A percentile compares a stretch with the other conserved stretches of the same genome.
Evolutionary conservation across 1,140 invertebrate genomes (phyloP).

Genomic region (Drosophila melanica): DNA sequence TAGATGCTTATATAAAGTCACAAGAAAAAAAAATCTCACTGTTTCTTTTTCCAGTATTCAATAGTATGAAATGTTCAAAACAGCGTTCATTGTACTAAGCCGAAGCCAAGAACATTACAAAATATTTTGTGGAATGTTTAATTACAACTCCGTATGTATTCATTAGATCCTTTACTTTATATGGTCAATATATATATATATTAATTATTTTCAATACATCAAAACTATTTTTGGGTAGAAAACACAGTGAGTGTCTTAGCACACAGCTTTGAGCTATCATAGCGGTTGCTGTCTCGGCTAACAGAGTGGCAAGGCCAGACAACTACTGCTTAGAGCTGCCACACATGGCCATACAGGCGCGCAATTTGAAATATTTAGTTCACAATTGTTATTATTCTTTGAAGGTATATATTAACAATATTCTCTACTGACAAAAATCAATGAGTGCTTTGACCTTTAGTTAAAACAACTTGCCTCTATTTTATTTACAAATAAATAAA

Average conservation of each 20-base stretch:
- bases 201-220: not conserved
- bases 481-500: too few species aligned
- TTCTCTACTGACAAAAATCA: not conserved
- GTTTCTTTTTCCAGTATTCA: too few species aligned
- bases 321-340: not conserved
- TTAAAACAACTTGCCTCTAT: too few species aligned
- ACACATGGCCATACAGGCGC: not conserved
- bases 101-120: too few species aligned
- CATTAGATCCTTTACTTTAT: not conserved
- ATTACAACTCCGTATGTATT: not conserved
- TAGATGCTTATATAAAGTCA: too few species aligned
- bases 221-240: not conserved
- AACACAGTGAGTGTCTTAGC: not conserved
- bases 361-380: not conserved
- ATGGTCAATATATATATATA: not conserved
- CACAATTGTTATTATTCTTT: too few species aligned
- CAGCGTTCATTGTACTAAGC: too few species aligned
- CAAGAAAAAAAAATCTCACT: too few species aligned
- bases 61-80: too few species aligned
- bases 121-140: too few species aligned
- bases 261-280: not conserved
- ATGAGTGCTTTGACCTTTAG: too few species aligned
- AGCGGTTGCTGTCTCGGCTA: not conserved
- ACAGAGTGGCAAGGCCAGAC: not conserved
- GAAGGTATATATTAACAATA: not conserved